Evolutionary conservation across 2,888 invertebrate genomes (phyloP).

Genomic region (Tortrix viridana): DNA sequence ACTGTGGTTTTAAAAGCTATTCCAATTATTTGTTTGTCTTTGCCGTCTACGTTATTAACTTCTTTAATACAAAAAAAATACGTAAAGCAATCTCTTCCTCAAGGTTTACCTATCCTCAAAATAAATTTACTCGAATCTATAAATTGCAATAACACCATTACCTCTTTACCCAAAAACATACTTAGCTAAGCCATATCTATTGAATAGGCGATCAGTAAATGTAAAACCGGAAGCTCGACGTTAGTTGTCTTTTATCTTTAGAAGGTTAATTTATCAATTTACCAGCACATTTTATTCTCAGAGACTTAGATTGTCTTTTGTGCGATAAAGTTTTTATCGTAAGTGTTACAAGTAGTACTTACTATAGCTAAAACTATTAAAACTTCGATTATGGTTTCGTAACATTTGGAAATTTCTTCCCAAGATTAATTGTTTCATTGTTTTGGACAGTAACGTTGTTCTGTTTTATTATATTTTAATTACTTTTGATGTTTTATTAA

Average conservation of each 20-base stretch:
- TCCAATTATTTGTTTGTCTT: background rate
- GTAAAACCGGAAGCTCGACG: constrained; percentile 40
- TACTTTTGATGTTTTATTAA: no score
- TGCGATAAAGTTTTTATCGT: background rate
- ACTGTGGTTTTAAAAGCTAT: background rate
- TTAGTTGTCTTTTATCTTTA: constrained; percentile 15
- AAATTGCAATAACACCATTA: constrained; percentile 28
- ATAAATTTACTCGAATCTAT: background rate
- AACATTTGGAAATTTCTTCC: constrained; percentile 4
- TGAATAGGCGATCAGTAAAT: constrained; percentile 13
- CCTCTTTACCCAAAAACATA: constrained; percentile 43
- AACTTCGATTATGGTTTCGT: constrained; percentile 7
- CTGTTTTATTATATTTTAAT: no score
- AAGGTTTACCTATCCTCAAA: no score
- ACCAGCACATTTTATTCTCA: background rate
- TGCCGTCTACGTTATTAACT: background rate
- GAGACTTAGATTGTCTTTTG: no score
- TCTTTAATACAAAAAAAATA: no score
- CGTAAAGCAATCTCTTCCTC: no score
- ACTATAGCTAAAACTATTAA: constrained; percentile 5
- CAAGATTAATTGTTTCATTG: background rate
- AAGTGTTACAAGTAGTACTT: no score
- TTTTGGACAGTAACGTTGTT: no score
- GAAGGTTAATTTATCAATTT: constrained; percentile 38
- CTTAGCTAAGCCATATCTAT: constrained; percentile 19